These are phyloP conservation scores for Poecilia velifera DNA, from an alignment of 2,797 vertebrate genomes.

Conservation along the genomic window DNA sequence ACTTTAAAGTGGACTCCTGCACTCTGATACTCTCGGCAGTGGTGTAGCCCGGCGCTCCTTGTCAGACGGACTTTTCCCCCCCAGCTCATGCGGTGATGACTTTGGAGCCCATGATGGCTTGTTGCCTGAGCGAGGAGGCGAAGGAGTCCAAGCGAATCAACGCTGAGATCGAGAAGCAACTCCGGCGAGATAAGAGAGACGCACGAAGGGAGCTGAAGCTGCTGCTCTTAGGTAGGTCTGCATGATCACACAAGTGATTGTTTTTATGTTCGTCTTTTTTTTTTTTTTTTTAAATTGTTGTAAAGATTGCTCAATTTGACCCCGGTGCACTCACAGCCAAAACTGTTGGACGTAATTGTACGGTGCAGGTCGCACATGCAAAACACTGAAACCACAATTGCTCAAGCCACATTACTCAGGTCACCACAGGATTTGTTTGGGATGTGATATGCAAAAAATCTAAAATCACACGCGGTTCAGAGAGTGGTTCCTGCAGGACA, in stretches of 20 bases:
- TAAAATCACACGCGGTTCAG: constrained; percentile 9
- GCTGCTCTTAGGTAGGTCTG: constrained; percentile 89
- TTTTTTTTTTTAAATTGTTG: not conserved
- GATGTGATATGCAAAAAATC: constrained; percentile 61
- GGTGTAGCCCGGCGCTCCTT: constrained; percentile 60
- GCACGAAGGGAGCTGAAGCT: constrained; percentile 94
- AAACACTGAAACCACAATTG: constrained; percentile 39
- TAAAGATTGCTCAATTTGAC: constrained; percentile 4
- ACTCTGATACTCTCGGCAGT: constrained; percentile 35
- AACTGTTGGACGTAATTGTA: constrained; percentile 26
- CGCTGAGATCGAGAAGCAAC: constrained; percentile 97
- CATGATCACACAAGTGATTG: not conserved
- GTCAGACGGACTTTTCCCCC: constrained; percentile 62
- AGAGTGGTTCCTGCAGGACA: not conserved
- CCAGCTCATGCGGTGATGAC: constrained; percentile 89
- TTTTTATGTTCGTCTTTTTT: too few relatives aligned
- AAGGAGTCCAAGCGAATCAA: constrained; percentile 99
- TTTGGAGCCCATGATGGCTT: constrained; percentile 99
- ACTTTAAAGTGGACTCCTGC: constrained; percentile 32
- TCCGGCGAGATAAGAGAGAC: constrained; percentile 95
- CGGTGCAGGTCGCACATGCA: constrained; percentile 43
- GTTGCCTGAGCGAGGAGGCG: constrained; percentile 99
- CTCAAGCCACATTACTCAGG: constrained; percentile 5
- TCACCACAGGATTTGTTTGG: constrained; percentile 56
- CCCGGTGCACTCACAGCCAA: not conserved